These are phyloP conservation scores for Anabas testudineus DNA, from an alignment of 2,797 vertebrate genomes.

Conservation along the genomic window DNA sequence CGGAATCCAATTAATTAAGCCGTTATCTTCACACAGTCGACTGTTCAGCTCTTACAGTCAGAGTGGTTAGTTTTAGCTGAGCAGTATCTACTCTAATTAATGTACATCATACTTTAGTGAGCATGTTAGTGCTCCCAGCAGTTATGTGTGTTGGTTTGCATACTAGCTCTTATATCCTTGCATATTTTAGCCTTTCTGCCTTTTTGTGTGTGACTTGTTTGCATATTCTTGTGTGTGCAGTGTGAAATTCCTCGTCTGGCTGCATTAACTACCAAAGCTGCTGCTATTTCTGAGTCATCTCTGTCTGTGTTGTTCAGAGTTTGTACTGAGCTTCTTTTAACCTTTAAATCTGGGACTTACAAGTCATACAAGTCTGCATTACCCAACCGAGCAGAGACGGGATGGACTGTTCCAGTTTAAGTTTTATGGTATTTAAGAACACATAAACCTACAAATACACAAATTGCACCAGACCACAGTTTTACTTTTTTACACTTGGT, in stretches of 20 bases:
- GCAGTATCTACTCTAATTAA: constrained; percentile 65
- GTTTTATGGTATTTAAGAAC: neutral
- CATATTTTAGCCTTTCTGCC: constrained; percentile 20
- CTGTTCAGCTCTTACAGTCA: constrained; percentile 39
- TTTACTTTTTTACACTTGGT: neutral
- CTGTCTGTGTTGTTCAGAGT: constrained; percentile 16
- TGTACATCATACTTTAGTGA: constrained; percentile 58
- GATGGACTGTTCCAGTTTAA: neutral
- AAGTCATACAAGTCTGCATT: neutral
- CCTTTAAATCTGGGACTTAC: constrained; percentile 9
- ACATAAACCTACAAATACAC: neutral
- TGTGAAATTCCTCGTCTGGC: constrained; percentile 55
- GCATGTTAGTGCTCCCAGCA: constrained; percentile 45
- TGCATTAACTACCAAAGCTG: constrained; percentile 43
- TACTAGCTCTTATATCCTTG: constrained; percentile 7
- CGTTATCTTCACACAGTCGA: constrained; percentile 29
- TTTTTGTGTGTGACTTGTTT: constrained; percentile 34
- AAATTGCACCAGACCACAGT: neutral
- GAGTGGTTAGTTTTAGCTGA: constrained; percentile 48
- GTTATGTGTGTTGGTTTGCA: constrained; percentile 25
- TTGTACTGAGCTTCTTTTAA: constrained; percentile 26
- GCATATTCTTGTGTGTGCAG: constrained; percentile 32
- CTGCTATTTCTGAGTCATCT: constrained; percentile 36
- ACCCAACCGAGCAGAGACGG: neutral
- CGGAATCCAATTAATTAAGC: constrained; percentile 75